phyloP scores from a whole-genome alignment of 2,113 vertebrate species.

The Etheostoma cragini region DNA sequence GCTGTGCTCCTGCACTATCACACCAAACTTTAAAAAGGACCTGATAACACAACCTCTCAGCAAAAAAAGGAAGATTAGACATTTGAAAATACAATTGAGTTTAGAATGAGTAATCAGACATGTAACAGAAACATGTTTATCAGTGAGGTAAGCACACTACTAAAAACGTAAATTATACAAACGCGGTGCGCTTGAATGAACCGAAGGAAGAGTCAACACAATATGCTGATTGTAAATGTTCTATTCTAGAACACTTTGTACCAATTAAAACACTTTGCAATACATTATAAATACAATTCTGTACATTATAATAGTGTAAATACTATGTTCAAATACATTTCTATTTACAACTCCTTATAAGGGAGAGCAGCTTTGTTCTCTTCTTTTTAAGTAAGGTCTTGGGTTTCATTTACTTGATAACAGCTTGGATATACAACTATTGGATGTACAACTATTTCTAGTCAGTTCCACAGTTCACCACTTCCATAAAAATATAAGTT shows the following conservation, averaged over 20 bases:
- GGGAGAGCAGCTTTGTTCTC: slow-evolving; percentile 93
- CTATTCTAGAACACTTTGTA: slow-evolving; percentile 97
- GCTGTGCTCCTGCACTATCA: neutral
- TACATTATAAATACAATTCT: slow-evolving; percentile 98
- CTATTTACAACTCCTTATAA: slow-evolving; percentile 91
- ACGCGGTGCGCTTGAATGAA: neutral
- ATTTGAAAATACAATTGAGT: neutral
- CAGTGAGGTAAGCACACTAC: neutral
- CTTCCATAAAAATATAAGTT: slow-evolving; percentile 64
- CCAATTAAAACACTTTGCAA: slow-evolving; percentile 92
- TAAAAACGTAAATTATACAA: neutral
- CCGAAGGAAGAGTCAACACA: slow-evolving; percentile 62
- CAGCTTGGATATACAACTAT: slow-evolving; percentile 80
- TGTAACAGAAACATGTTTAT: slow-evolving; percentile 1
- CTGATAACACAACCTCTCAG: neutral
- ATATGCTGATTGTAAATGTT: slow-evolving; percentile 84
- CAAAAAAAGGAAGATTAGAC: neutral
- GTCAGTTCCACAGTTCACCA: slow-evolving; percentile 72
- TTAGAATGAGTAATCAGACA: neutral
- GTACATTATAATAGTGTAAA: slow-evolving; percentile 94
- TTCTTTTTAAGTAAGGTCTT: slow-evolving; percentile 87
- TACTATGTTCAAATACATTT: slow-evolving; percentile 88
- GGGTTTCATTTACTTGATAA: slow-evolving; percentile 82
- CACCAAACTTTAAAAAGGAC: neutral
- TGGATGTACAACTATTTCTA: slow-evolving; percentile 73